These are phyloP conservation scores for Ifrita kowaldi DNA, from an alignment of 2,113 vertebrate species.

Conservation along the genomic window DNA sequence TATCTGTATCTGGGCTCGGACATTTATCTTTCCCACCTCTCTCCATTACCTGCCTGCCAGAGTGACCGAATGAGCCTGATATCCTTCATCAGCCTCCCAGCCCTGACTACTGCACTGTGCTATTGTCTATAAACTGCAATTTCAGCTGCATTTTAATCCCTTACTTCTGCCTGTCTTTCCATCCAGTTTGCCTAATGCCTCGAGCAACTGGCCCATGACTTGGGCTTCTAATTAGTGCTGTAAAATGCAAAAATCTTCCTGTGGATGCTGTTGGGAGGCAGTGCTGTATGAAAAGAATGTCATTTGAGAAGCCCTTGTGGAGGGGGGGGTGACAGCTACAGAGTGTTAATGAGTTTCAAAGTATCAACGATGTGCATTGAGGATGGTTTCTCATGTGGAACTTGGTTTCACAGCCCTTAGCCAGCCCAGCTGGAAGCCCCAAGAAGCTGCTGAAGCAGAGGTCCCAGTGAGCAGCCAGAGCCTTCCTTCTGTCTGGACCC, in stretches of 20 bases:
- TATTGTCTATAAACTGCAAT: neutral
- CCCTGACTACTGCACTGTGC: neutral
- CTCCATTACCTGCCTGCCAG: neutral
- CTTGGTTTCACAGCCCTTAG: neutral
- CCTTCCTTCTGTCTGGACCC: neutral
- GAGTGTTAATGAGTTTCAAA: neutral
- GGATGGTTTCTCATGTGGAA: neutral
- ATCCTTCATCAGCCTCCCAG: neutral
- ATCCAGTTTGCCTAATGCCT: neutral
- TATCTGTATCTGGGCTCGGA: neutral
- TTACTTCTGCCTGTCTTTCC: neutral
- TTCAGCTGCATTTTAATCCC: neutral
- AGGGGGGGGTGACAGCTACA: accelerated
- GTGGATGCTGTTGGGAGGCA: neutral
- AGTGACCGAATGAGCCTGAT: neutral
- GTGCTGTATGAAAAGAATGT: accelerated
- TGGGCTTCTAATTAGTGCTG: neutral
- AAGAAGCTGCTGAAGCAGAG: neutral
- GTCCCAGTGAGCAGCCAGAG: neutral
- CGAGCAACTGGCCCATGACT: neutral
- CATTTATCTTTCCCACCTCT: neutral
- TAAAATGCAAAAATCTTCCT: neutral
- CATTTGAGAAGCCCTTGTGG: neutral
- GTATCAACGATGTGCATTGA: accelerated
- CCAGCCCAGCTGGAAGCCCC: neutral